Evolutionary conservation across 2,797 vertebrate species (phyloP).

Genomic region (Phylloscopus collybita): DNA sequence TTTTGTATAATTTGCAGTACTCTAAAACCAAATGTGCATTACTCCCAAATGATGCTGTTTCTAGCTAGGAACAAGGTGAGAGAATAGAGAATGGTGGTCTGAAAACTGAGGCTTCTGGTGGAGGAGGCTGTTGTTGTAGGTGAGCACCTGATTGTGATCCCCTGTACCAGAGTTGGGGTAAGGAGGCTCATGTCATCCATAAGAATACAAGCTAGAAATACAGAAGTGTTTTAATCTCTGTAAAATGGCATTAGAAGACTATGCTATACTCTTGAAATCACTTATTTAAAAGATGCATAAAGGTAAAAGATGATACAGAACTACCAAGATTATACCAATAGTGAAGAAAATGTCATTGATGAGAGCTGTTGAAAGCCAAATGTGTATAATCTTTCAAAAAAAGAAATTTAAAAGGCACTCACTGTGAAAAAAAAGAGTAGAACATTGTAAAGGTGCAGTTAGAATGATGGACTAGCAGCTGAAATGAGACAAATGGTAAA

Average conservation of each 20-base stretch:
- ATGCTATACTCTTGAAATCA: not conserved
- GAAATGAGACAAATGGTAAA: conserved; percentile 4
- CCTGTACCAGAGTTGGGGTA: not conserved
- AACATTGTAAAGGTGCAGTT: not conserved
- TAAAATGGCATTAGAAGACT: not conserved
- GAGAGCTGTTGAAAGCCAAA: not conserved
- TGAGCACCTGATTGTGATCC: not conserved
- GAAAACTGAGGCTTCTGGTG: not conserved
- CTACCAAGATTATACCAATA: not conserved
- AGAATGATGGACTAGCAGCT: not conserved
- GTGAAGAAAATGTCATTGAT: not conserved
- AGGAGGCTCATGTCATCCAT: not conserved
- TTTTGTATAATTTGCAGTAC: not conserved
- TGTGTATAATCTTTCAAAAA: not conserved
- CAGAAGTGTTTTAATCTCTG: not conserved
- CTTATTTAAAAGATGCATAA: not conserved
- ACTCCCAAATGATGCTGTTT: not conserved
- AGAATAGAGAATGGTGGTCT: not conserved
- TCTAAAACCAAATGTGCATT: not conserved
- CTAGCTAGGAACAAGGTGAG: not conserved
- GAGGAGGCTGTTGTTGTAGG: not conserved
- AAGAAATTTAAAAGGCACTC: not conserved
- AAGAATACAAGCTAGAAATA: not conserved
- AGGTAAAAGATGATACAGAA: not conserved
- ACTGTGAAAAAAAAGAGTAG: not conserved